Base-by-base conservation (phyloP, 2,888 invertebrate genomes). In the Hylaea fasciaria region DNA sequence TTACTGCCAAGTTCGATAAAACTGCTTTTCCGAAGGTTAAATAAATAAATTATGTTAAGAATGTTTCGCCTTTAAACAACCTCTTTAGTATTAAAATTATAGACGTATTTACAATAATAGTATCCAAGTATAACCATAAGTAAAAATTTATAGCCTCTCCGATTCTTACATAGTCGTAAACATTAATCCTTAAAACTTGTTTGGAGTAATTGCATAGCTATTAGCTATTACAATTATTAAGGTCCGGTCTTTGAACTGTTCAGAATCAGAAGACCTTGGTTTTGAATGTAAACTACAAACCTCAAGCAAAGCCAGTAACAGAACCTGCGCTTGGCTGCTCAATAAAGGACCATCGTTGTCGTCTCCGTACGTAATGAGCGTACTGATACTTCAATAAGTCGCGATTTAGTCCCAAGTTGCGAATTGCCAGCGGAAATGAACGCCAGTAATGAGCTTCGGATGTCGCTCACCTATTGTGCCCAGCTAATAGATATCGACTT, bases 381-480 rank as follows among this genome's bases (percentile, higher is more conserved):
- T 73, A 71, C 70, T 70, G 74, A 78, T 79, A 78, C 77, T 77
- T 76, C 80, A 53, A 80, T 82, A 82, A 82, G 73, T 71, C 77
- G 81, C 77, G 77, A 80, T 82, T 84, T 82, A 81, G 78, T 81
- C 77, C 86, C 83, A 78, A 84, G 85, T 89, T 85, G 86, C 86
- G 83, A 89, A 91, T 88, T 80, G 81, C 83, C 81, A 89, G 80
- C 91, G 91, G 91, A 92, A 91, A 90, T 81, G 86, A 84, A 85
- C 78, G 77, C 79, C 85, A 86, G 85, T 91, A 92, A 92, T 89
- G 91, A 91, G 91, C 89, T 91, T 91, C 91, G 91, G 91, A 92
- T 91, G 89, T 91, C 91, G 90, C 89, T 91, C 89, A 89, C 87
- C 91, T 91, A 92, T 92, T 92, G 91, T 92, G 88, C 86, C 78